Conservation (phyloP, 2,113 vertebrate genomes). For the Alouatta palliata region DNA sequence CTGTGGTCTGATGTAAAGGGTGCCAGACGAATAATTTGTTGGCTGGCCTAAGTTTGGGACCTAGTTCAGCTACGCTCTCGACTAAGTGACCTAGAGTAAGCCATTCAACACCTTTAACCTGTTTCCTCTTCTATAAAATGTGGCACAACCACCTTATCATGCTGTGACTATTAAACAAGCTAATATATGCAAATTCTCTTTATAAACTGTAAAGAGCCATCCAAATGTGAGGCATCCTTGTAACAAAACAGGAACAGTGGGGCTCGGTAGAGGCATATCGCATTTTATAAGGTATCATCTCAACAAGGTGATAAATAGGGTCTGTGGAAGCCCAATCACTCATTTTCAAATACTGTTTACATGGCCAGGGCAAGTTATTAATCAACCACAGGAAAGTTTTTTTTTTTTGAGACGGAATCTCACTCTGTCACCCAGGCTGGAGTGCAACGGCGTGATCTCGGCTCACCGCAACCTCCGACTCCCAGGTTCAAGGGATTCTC, state of each 20-base stretch:
- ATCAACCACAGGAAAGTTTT: slow-evolving; percentile 5
- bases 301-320: neutral
- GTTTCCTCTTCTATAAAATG: slow-evolving; percentile 45
- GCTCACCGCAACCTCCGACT: too few species aligned
- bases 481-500: too few species aligned
- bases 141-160: slow-evolving; percentile 35
- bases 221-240: neutral
- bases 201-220: slow-evolving; percentile 19
- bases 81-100: neutral
- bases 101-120: slow-evolving; percentile 24
- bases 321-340: slow-evolving; percentile 46
- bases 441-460: too few species aligned
- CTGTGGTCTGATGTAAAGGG: neutral
- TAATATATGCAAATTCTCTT: slow-evolving; percentile 24
- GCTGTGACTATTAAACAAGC: slow-evolving; percentile 35
- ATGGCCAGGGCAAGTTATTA: slow-evolving; percentile 29
- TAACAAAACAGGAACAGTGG: slow-evolving; percentile 54
- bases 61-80: neutral
- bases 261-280: neutral
- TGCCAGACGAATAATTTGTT: neutral
- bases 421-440: too few species aligned
- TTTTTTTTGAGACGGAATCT: too few species aligned
- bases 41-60: neutral
- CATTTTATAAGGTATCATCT: slow-evolving; percentile 43
- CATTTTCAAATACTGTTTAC: slow-evolving; percentile 55